Conservation (phyloP, 2,797 vertebrate genomes). For the Hoplostethus atlanticus region DNA sequence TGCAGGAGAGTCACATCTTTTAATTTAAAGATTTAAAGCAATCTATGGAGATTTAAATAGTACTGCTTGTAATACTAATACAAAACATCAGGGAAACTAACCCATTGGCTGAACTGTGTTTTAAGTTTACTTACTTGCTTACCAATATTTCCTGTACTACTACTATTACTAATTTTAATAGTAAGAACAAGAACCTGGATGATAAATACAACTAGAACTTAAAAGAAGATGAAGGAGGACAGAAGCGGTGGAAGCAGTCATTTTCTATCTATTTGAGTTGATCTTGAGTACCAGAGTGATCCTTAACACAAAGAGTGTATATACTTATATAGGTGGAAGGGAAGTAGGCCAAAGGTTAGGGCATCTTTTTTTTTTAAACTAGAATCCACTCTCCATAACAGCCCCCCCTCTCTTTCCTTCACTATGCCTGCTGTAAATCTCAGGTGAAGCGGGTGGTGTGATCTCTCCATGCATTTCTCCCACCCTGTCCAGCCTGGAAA, state of each 20-base stretch:
- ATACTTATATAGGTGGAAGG: not conserved
- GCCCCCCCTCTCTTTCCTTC: not conserved
- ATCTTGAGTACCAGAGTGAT: not conserved
- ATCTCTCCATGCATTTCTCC: conserved; percentile 18
- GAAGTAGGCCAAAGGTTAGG: conserved; percentile 50
- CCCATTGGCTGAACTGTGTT: no score
- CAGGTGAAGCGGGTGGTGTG: conserved; percentile 26
- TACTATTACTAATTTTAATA: no score
- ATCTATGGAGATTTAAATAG: no score
- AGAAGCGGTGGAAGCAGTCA: not conserved
- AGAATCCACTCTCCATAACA: conserved; percentile 4
- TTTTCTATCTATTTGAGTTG: not conserved
- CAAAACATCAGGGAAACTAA: no score
- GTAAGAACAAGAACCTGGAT: not conserved
- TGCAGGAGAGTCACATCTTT: conserved; percentile 10
- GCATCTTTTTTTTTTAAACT: conserved; percentile 1
- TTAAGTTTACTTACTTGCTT: no score
- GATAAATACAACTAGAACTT: not conserved
- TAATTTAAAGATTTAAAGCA: not conserved
- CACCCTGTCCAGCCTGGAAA: conserved; percentile 44
- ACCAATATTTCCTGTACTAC: no score
- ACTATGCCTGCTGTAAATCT: conserved; percentile 24
- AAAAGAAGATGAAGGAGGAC: not conserved
- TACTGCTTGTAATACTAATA: no score
- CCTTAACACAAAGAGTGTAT: not conserved